Evolutionary conservation across 1,140 invertebrate genomes (phyloP), one percentile per base, ranked within the genome.

Genomic region (Drosophila sulfurigaster): DNA sequence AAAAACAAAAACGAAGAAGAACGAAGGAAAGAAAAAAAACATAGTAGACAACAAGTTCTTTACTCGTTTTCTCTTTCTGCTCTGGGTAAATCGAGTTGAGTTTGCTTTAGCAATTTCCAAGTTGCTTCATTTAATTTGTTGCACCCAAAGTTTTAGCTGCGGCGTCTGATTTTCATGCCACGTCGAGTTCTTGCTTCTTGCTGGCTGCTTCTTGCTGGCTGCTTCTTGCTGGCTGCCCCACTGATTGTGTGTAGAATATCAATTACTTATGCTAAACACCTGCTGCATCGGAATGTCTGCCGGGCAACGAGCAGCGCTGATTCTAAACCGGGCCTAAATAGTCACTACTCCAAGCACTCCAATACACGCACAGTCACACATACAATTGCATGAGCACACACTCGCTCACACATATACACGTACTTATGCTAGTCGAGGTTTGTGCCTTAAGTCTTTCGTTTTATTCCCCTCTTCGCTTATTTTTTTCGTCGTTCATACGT

Each of bases 231-330:
- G 30, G 45, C 43, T 60, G 54, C 65, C 63, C 41, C 71, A 62
- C 64, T 75, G 82, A 83, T 83, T 91, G 85, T 91, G 90, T 90
- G 86, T 88, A 82, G 90, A 91, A 91, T 91, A 91, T 91, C 90
- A 91, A 91, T 91, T 91, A 91, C 90, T 91, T 91, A 86, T 90
- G 86, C 90, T 91, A 91, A 91, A 91, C 90, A 91, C 90, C 90
- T 91, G 90, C 90, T 91, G 78, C 90, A 91, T 91, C 79, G 90
- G 90, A 91, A 91, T 91, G 89, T 83, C 78, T 89, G 79, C 70
- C 64, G 58, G 65, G 62, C 60, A 66, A 58, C 64, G 77, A 68
- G 76, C 76, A 68, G 76, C 76, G 67, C 38, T 62, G 71, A 63
- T 82, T 83, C 81, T 86, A 86, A 86, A 86, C 82, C 82, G 82